Evolutionary conservation across 2,888 invertebrate species (phyloP), one percentile per base, ranked within the genome.

Genomic region (Drosophila dives): DNA sequence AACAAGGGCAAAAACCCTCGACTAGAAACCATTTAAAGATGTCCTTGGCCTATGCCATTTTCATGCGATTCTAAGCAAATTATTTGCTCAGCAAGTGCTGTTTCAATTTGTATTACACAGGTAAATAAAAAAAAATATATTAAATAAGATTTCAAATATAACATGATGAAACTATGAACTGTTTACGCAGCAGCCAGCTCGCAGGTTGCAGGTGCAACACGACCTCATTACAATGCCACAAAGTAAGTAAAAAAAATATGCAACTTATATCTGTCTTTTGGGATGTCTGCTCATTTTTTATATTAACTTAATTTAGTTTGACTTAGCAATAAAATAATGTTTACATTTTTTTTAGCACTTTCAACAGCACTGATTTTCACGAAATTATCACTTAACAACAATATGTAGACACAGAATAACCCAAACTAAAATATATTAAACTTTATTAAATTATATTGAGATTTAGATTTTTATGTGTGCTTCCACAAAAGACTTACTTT

Each of bases 1-100:
- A 54, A 54, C 42, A 38, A 66, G 48, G 65, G 38, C 17, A 32
- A 42, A 17, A 63, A 50, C 1, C 17, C 26, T 54, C 32, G 32
- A 33, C 42, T 12, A 5, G 32, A 23, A 32, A 0, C 10, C 15
- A 4, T 33, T 42, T 33, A 42, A 15, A 17, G 5, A 3, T 33
- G 58, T 17, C 33, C 12, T 58, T 58, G 33, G 20, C 42, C 32
- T 20, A 53, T 54, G 6, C 34, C 26, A 38, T 38, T 54, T 36
- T 3, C 15, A 38, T 53, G 7, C 8, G n/a, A 17, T 33, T 2
- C 34, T n/a, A 6, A 12, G 20, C n/a, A 40, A 40, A 40, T 40
- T 40, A 40, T 40, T 40, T 45, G 45, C 45, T 40, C 40, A 40
- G 40, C 20, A 45, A 45, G 12, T 26, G 15, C 45, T 50, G 49